These are phyloP conservation scores for Passer domesticus DNA, from an alignment of 2,113 vertebrate species.

Conservation along the genomic window DNA sequence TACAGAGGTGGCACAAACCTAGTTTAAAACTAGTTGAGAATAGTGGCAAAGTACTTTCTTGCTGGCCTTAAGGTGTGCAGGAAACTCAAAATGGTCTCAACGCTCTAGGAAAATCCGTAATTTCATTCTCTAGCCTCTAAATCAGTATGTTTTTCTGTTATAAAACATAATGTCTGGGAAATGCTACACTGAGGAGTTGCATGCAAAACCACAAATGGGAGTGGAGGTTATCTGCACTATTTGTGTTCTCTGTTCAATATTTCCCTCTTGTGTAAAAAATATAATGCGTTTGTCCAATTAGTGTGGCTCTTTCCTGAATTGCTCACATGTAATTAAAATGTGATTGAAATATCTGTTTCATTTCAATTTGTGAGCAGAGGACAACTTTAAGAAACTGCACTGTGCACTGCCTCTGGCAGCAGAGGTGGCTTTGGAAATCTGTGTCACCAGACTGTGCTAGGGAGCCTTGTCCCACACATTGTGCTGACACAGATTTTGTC, in stretches of 20 bases:
- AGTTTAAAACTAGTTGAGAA: not conserved
- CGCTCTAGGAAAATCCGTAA: not conserved
- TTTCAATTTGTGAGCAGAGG: not conserved
- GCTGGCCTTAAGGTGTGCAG: not conserved
- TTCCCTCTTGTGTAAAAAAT: not conserved
- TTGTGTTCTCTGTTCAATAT: not conserved
- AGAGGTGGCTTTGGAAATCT: not conserved
- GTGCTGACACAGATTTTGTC: not conserved
- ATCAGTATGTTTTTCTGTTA: not conserved
- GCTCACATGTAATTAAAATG: not conserved
- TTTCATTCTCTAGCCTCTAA: not conserved
- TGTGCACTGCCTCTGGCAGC: not conserved
- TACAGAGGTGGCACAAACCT: not conserved
- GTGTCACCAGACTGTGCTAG: too few relatives aligned
- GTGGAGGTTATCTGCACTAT: rapidly evolving
- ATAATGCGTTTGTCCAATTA: not conserved
- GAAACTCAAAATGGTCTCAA: not conserved
- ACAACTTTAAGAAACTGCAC: not conserved
- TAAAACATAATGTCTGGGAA: not conserved
- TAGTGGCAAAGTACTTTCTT: not conserved
- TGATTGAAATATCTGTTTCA: not conserved
- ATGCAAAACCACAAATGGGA: not conserved
- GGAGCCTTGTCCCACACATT: rapidly evolving
- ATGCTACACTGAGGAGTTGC: not conserved
- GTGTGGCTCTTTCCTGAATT: not conserved